Base-by-base conservation (phyloP, 2,113 vertebrate genomes). In the Oncorhynchus tshawytscha region DNA sequence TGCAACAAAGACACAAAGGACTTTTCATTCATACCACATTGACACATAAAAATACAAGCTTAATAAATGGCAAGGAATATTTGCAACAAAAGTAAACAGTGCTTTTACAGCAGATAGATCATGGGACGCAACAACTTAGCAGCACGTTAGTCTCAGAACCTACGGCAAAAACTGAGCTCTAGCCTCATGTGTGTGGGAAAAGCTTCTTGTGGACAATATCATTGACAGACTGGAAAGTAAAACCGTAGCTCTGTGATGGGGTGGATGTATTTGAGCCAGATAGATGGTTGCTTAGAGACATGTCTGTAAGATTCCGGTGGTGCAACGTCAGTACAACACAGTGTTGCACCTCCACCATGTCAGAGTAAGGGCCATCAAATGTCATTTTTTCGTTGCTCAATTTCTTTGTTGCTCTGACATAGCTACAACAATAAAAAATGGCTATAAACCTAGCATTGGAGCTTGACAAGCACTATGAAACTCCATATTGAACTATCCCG, bases 1-100 rank as follows among this genome's bases (percentile, higher is more conserved):
- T 83, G 77, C 79, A 87, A 71, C 76, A 74, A 84, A 69, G 66
- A 85, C 27, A 83, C 57, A 70, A 74, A 45, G 39, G 15, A 3
- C 27, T 75, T 45, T 82, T 74, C 85, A 84, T 86, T 81, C 86
- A 80, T 49, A 85, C 82, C 76, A 88, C 82, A 83, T 80, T 85
- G 70, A 77, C 71, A 49, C 73, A 71, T 69, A 80, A 31, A 74
- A 64, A 62, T 29, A 71, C 62, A 12, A 20, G 34, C 54, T 64
- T 51, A 54, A 18, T 54, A 39, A 72, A 81, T 48, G 67, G 68
- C 68, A 77, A 87, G 83, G 82, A 69, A 86, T 80, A 69, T 71
- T 82, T 64, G 66, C 51, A 25, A 34, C 16, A 72, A 70, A 78
- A 82, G 69, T 76, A 86, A 86, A 79, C 75, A 82, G 74, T 62